Percentiles rank a stretch among this genome's conserved stretches.
Conservation (phyloP, 2,888 invertebrate genomes). For the Cephus pygmeus region DNA sequence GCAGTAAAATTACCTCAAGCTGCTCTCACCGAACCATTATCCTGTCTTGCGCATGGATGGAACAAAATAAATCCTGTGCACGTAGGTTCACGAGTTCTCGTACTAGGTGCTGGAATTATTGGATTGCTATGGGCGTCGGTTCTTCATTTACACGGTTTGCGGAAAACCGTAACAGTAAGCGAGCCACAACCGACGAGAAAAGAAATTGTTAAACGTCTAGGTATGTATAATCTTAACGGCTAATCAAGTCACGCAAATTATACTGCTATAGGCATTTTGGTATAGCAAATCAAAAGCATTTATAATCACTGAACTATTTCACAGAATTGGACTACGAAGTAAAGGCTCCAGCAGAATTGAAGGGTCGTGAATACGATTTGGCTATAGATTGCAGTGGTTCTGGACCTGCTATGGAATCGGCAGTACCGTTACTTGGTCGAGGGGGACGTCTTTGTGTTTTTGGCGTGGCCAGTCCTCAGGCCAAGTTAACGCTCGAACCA, state of each 20-base stretch:
- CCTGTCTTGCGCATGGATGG: constrained; percentile 78
- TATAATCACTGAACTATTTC: constrained; percentile 34
- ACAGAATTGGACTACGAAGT: constrained; percentile 73
- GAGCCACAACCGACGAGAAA: constrained; percentile 71
- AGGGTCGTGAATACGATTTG: constrained; percentile 71
- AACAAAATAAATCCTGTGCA: constrained; percentile 72
- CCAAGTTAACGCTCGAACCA: constrained; percentile 63
- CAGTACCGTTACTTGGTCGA: constrained; percentile 68
- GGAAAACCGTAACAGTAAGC: constrained; percentile 74
- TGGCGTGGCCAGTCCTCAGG: constrained; percentile 73
- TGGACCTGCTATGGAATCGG: constrained; percentile 76
- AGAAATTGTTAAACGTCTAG: constrained; percentile 48
- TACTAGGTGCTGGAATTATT: constrained; percentile 80
- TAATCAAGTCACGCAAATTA: too few species aligned
- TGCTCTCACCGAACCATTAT: constrained; percentile 76
- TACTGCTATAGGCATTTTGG: too few species aligned
- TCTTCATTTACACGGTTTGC: constrained; percentile 76
- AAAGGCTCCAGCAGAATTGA: constrained; percentile 70
- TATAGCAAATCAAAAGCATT: too few species aligned
- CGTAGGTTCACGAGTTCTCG: constrained; percentile 73
- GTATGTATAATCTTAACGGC: constrained; percentile 47
- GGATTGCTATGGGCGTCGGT: constrained; percentile 75
- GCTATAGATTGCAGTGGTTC: constrained; percentile 81
- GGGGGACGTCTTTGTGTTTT: constrained; percentile 78
- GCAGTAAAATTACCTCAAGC: constrained; percentile 65